A percentile compares a stretch with the other conserved stretches of the same genome.
These are phyloP conservation scores for Strigamia maritima DNA, from an alignment of 2,888 invertebrate species.

Conservation along the genomic window DNA sequence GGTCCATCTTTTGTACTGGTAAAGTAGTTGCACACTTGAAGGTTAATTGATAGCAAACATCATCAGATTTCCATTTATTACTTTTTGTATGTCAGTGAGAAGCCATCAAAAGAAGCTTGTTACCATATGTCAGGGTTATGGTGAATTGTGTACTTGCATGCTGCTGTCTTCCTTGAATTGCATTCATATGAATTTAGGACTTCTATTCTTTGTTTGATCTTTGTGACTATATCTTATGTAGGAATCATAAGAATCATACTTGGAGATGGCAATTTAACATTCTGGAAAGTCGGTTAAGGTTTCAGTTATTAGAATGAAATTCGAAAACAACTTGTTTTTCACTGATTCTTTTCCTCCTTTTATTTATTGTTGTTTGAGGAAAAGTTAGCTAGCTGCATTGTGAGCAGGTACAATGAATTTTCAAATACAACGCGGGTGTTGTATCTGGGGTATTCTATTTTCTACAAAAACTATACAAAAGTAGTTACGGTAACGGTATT, in stretches of 20 bases:
- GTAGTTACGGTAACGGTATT: no score
- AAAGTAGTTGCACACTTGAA: neutral
- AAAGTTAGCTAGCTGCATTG: no score
- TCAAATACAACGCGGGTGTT: no score
- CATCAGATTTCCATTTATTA: constrained; percentile 29
- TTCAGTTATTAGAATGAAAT: neutral
- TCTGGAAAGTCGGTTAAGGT: neutral
- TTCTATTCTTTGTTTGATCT: neutral
- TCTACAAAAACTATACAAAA: no score
- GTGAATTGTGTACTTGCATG: neutral
- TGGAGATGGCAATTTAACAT: neutral
- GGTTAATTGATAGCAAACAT: constrained; percentile 27
- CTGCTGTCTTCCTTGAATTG: neutral
- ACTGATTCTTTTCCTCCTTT: neutral
- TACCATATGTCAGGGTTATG: constrained; percentile 27
- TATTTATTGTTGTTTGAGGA: no score
- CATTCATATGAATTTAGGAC: neutral
- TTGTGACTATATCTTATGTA: neutral
- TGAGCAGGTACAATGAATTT: no score
- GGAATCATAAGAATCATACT: neutral
- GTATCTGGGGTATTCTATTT: no score
- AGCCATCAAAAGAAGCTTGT: constrained; percentile 26
- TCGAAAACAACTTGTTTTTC: neutral
- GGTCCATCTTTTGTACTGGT: neutral
- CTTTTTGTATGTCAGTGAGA: constrained; percentile 11